Conservation (phyloP, 2,888 invertebrate genomes). For the Caenorhabditis macrosperma region DNA sequence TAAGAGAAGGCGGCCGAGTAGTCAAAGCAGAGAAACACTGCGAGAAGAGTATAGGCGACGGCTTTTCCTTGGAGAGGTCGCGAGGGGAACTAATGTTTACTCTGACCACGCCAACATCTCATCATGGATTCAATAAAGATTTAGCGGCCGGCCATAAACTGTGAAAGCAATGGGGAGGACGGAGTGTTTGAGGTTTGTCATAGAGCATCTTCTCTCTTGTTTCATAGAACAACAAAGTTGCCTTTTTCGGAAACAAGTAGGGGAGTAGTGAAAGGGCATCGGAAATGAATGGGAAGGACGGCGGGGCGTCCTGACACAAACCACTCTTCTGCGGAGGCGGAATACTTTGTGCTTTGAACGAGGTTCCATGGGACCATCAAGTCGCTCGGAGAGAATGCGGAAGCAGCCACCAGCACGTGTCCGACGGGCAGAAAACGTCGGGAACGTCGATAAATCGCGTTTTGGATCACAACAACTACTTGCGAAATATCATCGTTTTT, state of each 20-base stretch:
- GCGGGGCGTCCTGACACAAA: not conserved
- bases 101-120: conserved; percentile 25
- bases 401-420: conserved; percentile 12
- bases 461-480: conserved; percentile 14
- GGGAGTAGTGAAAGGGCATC: not conserved
- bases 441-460: conserved; percentile 16
- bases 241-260: not conserved
- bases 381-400: conserved; percentile 7
- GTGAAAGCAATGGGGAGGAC: not conserved
- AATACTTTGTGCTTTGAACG: conserved; percentile 26
- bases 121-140: conserved; percentile 44
- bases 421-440: not conserved
- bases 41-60: conserved; percentile 6
- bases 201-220: not conserved
- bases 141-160: conserved; percentile 9
- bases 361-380: not conserved
- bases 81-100: conserved; percentile 36
- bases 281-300: conserved; percentile 5
- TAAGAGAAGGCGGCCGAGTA: not conserved
- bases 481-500: conserved; percentile 20
- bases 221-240: not conserved
- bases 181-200: not conserved
- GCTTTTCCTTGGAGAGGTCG: conserved; percentile 24
- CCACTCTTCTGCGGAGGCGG: conserved; percentile 1
- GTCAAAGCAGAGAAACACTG: conserved; percentile 22